phyloP scores from a whole-genome alignment of 2,888 invertebrate genomes.

The Pediacus dermestoides region DNA sequence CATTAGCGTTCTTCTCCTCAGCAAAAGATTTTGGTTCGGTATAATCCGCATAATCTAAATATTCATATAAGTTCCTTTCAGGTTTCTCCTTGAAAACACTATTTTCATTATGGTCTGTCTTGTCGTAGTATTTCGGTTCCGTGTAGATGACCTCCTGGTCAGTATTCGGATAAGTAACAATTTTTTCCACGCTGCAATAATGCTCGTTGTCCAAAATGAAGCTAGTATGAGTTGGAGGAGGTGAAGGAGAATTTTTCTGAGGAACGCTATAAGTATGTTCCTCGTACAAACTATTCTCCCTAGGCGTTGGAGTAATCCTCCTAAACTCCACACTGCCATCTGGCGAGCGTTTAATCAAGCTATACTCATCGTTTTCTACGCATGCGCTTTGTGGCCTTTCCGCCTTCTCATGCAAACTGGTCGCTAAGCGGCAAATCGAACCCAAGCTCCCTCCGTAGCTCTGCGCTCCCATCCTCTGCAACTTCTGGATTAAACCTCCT shows the following conservation, averaged over 20 bases:
- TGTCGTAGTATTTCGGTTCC: constrained; percentile 16
- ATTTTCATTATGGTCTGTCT: constrained; percentile 27
- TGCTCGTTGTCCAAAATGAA: constrained; percentile 29
- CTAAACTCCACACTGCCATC: constrained; percentile 6
- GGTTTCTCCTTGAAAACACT: constrained; percentile 24
- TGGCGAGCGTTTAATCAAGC: neutral
- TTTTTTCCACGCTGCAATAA: constrained; percentile 24
- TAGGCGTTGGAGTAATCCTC: neutral
- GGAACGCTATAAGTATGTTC: constrained; percentile 17
- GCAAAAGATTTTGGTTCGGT: too few relatives aligned
- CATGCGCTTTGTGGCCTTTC: constrained; percentile 14
- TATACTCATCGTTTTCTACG: constrained; percentile 3
- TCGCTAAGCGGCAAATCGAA: neutral
- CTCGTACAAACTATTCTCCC: constrained; percentile 25
- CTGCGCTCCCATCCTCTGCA: constrained; percentile 41
- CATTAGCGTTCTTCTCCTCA: too few relatives aligned
- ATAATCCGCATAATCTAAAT: too few relatives aligned
- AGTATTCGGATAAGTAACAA: constrained; percentile 9
- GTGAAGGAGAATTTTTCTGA: constrained; percentile 8
- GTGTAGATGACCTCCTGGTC: constrained; percentile 18
- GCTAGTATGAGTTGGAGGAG: constrained; percentile 8
- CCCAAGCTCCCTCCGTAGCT: constrained; percentile 37
- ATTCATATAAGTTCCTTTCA: too few relatives aligned
- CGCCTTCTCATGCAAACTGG: constrained; percentile 10
- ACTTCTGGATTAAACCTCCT: constrained; percentile 33